Evolutionary conservation across 2,888 invertebrate species (phyloP), one percentile per base, ranked within the genome.

Genomic region (Cotesia congregata): DNA sequence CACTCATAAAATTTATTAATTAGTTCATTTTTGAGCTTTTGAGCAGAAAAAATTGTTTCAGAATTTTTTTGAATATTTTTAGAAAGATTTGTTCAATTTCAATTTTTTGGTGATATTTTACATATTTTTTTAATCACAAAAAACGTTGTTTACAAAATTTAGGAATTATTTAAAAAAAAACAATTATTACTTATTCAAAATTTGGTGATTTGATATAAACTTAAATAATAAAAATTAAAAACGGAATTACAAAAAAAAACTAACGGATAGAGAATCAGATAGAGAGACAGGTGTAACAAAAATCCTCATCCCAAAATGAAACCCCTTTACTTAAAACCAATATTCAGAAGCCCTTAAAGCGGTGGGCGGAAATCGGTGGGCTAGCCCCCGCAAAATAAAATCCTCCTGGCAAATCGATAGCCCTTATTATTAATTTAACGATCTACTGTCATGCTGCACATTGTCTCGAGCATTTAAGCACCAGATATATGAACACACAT

Each of bases 381-480:
- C 50, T 50, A 30, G 30, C 50, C 50, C 50, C 7, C 6, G 12
- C 12, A 50, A 50, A 50, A 50, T 50, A 12, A 50, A 50, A 50
- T 50, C 50, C 12, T 50, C 50, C 50, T 12, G 12, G 30, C 30
- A 50, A 50, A 50, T 50, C 50, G 50, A 50, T 50, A 50, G 50
- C 50, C 50, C 50, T 50, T 50, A 50, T 50, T 50, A 50, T 50
- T 50, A 50, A 50, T 50, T 50, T 50, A 50, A 50, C 50, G 50
- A 50, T 50, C 50, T 7, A 50, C 50, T 50, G 50, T 50, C 50
- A 12, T 50, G 50, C 50, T 12, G 50, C 12, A 12, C 12, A 50
- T 50, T 50, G 50, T 50, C 50, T 12, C 9, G 50, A 50, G 50
- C 50, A 12, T 12, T 50, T 50, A 50, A 50, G 50, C 12, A 9